Base-by-base conservation (phyloP, 2,888 invertebrate genomes). In the Cetonia aurata region DNA sequence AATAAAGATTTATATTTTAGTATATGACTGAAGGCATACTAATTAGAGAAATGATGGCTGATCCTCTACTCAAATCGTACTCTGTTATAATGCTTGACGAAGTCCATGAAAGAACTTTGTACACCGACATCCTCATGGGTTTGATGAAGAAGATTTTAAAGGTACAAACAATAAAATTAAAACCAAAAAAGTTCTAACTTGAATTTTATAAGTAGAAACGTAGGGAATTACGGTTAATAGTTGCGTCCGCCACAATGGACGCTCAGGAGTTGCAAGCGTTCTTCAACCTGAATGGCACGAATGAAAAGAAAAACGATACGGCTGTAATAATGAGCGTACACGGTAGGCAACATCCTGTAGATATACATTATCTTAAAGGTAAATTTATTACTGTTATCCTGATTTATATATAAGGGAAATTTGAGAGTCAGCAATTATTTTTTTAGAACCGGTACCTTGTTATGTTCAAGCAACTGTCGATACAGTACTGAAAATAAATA, bases 21-120 rank as follows among this genome's bases (percentile, higher is more conserved):
- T 99, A 93, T 79, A 92, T 99, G 91, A 99, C 99, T 0, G 99
- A 99, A 86, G 99, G 99, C 0, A 93, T 99, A 71, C 83, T 99
- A 31, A 86, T 99, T 1, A 87, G 97, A 17, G 99, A 99, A 86
- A 94, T 99, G 89, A 95, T 99, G 88, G 89, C 91, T 0, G 98
- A 99, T 81, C 99, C 99, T 0, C 86, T 99, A 8, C 87, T 99
- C 1, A 92, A 93, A 77, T 92, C 92, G 77, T 99, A 99, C 82
- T 90, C 92, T 52, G 93, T 94, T 0, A 90, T 99, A 2, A 92
- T 98, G 79, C 85, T 98, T 42, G 98, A 98, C 81, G 98, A 98
- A 87, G 98, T 96, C 0, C 99, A 99, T 81, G 99, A 99, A 84
- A 87, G 99, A 52, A 95, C 94, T 0, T 88, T 96, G 60, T 90